Evolutionary conservation across 2,797 vertebrate genomes (phyloP).

Genomic region (Serranus cabrilla): DNA sequence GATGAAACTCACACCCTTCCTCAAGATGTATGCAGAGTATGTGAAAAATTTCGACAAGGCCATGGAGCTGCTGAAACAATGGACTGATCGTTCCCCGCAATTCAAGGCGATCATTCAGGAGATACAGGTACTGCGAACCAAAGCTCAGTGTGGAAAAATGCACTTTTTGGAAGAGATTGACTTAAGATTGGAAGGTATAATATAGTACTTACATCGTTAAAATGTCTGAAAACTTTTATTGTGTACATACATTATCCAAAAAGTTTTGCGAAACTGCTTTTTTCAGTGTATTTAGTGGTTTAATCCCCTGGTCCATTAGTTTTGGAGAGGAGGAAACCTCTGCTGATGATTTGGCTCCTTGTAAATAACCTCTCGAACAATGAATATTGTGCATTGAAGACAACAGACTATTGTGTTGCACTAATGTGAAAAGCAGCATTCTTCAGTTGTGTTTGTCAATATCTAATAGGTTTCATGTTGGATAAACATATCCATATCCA

Average conservation of each 20-base stretch:
- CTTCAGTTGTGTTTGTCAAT: background rate
- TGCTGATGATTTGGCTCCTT: too few relatives aligned
- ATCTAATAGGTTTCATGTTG: background rate
- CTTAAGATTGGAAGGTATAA: too few relatives aligned
- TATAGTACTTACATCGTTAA: too few relatives aligned
- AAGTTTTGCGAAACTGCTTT: too few relatives aligned
- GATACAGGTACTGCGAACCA: conserved; percentile 89
- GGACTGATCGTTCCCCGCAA: conserved; percentile 92
- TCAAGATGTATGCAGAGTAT: conserved; percentile 99
- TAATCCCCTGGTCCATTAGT: too few relatives aligned
- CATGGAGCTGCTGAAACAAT: conserved; percentile 95
- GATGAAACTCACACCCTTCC: conserved; percentile 96
- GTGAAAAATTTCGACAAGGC: conserved; percentile 97
- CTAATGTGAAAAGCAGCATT: background rate
- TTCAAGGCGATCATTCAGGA: conserved; percentile 95
- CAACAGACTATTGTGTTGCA: too few relatives aligned
- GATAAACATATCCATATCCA: background rate
- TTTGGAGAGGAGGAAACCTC: too few relatives aligned
- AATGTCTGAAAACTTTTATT: too few relatives aligned
- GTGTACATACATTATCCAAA: too few relatives aligned
- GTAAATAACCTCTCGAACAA: too few relatives aligned
- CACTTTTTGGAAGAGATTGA: background rate
- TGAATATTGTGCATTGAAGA: too few relatives aligned
- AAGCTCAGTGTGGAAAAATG: rapidly evolving
- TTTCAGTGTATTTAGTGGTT: too few relatives aligned